Evolutionary conservation across 2,797 vertebrate genomes (phyloP).

Genomic region (Sebastes umbrosus): DNA sequence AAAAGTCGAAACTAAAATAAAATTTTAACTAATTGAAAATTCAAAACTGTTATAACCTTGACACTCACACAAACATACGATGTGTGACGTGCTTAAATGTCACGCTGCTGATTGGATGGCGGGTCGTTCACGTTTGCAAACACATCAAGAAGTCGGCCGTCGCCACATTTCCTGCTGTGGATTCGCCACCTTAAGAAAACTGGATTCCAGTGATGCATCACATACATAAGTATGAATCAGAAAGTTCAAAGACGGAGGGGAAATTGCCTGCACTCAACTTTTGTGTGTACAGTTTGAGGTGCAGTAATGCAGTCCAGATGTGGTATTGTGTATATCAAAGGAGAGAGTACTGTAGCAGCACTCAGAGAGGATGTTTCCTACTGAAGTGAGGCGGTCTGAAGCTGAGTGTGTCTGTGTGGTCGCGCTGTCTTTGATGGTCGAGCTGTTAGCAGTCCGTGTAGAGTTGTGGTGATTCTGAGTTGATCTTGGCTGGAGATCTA

Average conservation of each 20-base stretch:
- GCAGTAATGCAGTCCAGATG: slow-evolving; percentile 50
- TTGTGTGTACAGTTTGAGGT: not conserved
- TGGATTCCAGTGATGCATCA: not conserved
- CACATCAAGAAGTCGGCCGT: not conserved
- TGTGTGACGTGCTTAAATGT: not conserved
- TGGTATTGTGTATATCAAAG: slow-evolving; percentile 32
- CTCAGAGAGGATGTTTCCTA: not conserved
- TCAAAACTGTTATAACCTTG: no score
- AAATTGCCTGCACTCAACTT: slow-evolving; percentile 1
- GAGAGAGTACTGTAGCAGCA: not conserved
- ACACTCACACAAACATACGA: not conserved
- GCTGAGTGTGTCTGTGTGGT: not conserved
- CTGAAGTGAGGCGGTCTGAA: not conserved
- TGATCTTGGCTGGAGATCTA: no score
- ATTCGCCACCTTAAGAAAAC: not conserved
- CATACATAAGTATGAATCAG: not conserved
- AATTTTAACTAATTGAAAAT: no score
- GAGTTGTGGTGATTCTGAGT: not conserved
- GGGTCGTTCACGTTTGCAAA: not conserved
- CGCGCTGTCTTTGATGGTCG: slow-evolving; percentile 13
- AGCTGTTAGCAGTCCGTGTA: not conserved
- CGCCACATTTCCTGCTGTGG: not conserved
- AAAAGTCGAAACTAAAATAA: no score
- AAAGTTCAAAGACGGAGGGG: slow-evolving; percentile 13
- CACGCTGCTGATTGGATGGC: not conserved